phyloP scores from a whole-genome alignment of 2,113 vertebrate species.

The Lepus timidus region DNA sequence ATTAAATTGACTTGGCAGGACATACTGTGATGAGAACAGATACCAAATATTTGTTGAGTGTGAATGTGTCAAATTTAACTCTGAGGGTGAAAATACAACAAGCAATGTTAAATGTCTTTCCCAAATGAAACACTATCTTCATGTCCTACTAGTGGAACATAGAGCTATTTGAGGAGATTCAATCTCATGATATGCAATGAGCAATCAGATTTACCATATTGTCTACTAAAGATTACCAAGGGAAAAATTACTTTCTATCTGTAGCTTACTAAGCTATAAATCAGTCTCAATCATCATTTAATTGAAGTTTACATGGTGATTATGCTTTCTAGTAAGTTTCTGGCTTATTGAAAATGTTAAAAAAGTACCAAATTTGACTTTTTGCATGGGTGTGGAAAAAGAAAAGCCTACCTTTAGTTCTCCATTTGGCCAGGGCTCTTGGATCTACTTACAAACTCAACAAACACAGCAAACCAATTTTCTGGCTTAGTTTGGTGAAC shows the following conservation, averaged over 20 bases:
- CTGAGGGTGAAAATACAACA: constrained; percentile 23
- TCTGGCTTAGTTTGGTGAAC: neutral
- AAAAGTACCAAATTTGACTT: neutral
- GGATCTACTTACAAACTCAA: neutral
- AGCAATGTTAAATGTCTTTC: constrained; percentile 47
- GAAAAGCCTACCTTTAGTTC: neutral
- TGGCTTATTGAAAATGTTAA: constrained; percentile 32
- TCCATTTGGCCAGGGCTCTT: neutral
- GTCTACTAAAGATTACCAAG: constrained; percentile 39
- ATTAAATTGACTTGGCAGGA: neutral
- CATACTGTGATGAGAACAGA: constrained; percentile 50
- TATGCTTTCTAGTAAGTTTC: constrained; percentile 60
- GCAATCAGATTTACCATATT: constrained; percentile 64
- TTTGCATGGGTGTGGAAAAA: constrained; percentile 1
- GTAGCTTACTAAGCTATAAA: constrained; percentile 53
- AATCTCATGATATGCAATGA: constrained; percentile 48
- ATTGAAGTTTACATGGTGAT: neutral
- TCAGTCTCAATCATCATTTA: constrained; percentile 68
- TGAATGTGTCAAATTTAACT: constrained; percentile 36
- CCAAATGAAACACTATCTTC: constrained; percentile 59
- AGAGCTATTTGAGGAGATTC: constrained; percentile 50
- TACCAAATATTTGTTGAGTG: constrained; percentile 47
- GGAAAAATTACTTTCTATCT: constrained; percentile 55
- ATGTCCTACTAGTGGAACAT: constrained; percentile 54
- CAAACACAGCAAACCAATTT: neutral